Evolutionary conservation across 2,888 invertebrate species (phyloP).

Genomic region (Beris chalybata): DNA sequence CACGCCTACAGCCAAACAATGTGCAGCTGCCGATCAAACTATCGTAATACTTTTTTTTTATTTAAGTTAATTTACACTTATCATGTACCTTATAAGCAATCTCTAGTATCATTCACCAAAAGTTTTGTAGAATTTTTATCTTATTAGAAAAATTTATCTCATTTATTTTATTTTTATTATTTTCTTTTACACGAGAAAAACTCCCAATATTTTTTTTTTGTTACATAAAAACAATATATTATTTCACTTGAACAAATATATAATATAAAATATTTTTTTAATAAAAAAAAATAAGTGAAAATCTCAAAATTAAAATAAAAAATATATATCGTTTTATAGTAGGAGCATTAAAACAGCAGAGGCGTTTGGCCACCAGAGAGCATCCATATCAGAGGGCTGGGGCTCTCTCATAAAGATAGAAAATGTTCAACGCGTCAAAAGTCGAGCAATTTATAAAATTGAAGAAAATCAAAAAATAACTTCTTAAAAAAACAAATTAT

Average conservation of each 20-base stretch:
- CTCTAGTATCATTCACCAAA: neutral
- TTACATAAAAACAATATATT: neutral
- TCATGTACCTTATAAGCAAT: neutral
- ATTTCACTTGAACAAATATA: constrained; percentile 11
- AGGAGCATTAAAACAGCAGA: constrained; percentile 65
- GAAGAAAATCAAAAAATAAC: constrained; percentile 16
- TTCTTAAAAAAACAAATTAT: constrained; percentile 9
- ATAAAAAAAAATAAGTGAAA: constrained; percentile 1
- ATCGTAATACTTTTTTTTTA: neutral
- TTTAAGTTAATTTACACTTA: no score
- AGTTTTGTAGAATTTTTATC: constrained; percentile 6
- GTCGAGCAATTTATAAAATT: neutral
- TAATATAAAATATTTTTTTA: neutral
- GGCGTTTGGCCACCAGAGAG: constrained; percentile 84
- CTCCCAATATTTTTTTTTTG: no score
- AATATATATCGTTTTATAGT: constrained; percentile 46
- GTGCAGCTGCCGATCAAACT: neutral
- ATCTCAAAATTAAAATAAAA: constrained; percentile 28
- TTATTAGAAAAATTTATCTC: no score
- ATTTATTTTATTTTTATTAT: no score
- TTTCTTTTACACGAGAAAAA: no score
- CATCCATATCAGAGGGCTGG: constrained; percentile 98
- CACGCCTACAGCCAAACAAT: neutral
- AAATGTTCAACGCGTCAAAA: neutral
- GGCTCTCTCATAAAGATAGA: constrained; percentile 66